Percentiles rank a stretch among this genome's conserved stretches.
phyloP scores from a whole-genome alignment of 1,140 invertebrate genomes.

The Cydia splendana region DNA sequence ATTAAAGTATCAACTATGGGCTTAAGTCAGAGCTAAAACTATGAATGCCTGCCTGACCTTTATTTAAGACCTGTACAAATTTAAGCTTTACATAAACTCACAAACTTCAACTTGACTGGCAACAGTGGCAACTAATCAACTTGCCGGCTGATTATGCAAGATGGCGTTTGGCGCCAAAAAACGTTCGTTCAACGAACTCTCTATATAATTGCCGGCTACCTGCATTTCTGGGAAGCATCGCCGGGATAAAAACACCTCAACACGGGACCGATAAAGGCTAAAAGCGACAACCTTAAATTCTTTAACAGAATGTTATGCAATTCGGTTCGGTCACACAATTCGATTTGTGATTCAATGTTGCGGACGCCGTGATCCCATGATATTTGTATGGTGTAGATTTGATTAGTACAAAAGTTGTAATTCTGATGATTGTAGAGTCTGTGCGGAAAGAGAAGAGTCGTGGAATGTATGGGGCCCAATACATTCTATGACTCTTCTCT shows the following conservation, averaged over 20 bases:
- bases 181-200: slow-evolving; percentile 17
- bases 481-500: too few relatives aligned
- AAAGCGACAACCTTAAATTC: neutral
- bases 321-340: neutral
- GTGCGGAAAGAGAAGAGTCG: too few relatives aligned
- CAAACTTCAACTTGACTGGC: neutral
- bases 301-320: neutral
- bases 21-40: too few relatives aligned
- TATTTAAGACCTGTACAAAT: neutral
- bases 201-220: slow-evolving; percentile 36
- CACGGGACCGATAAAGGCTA: neutral
- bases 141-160: slow-evolving; percentile 18
- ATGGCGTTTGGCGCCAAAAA: slow-evolving; percentile 28
- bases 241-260: slow-evolving; percentile 22
- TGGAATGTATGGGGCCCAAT: too few relatives aligned
- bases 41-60: too few relatives aligned
- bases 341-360: neutral
- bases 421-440: too few relatives aligned
- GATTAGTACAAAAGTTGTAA: too few relatives aligned
- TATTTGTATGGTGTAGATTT: too few relatives aligned
- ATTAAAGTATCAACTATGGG: too few relatives aligned
- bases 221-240: slow-evolving; percentile 43
- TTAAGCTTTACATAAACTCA: neutral
- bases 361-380: neutral
- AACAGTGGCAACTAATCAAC: slow-evolving; percentile 6